phyloP scores from a whole-genome alignment of 2,888 invertebrate genomes.

The Oasisia sp. region DNA sequence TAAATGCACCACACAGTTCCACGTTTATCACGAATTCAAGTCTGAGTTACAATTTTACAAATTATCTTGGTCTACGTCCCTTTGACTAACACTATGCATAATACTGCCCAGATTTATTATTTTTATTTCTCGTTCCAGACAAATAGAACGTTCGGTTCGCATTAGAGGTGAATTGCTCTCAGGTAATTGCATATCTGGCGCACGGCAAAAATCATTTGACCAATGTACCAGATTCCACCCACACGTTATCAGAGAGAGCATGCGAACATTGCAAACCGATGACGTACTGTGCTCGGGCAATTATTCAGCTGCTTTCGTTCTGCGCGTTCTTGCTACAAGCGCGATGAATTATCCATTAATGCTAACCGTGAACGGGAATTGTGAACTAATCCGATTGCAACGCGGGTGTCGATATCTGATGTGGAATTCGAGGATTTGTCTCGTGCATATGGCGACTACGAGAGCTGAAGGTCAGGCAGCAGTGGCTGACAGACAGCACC shows the following conservation, averaged over 20 bases:
- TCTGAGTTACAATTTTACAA: neutral
- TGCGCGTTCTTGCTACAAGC: neutral
- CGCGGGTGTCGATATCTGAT: conserved; percentile 17
- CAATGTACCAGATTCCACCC: neutral
- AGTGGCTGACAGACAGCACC: neutral
- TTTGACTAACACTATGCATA: neutral
- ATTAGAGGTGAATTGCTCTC: neutral
- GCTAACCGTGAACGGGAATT: neutral
- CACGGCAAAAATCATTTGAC: neutral
- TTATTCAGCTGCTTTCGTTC: neutral
- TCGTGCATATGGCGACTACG: neutral
- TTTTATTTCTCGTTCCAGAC: neutral
- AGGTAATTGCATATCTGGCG: neutral
- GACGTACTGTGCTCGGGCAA: neutral
- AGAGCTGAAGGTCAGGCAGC: neutral
- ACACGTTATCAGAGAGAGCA: neutral
- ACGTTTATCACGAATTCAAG: neutral
- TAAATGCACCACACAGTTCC: too few relatives aligned
- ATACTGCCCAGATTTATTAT: neutral
- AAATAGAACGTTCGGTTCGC: neutral
- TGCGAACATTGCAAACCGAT: neutral
- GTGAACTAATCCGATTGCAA: neutral
- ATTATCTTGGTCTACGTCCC: too few relatives aligned
- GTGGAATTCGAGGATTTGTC: neutral
- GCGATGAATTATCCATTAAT: neutral